These are phyloP conservation scores for Melinaea menophilus DNA, from an alignment of 2,888 invertebrate species.

Conservation along the genomic window DNA sequence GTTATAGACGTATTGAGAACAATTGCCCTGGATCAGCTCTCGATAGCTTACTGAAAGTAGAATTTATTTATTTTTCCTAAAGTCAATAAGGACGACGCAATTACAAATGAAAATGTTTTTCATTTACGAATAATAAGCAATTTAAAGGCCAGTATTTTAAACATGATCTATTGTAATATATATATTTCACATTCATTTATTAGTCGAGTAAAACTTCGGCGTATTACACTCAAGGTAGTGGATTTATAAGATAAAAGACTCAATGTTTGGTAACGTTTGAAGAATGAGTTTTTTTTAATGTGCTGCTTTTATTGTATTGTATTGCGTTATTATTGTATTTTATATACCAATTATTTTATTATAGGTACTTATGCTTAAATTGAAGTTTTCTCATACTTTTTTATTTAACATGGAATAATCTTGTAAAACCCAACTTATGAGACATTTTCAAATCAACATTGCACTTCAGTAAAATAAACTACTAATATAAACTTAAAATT, in stretches of 20 bases:
- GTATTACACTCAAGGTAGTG: slow-evolving; percentile 21
- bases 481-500: no score
- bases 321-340: no score
- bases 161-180: slow-evolving; percentile 8
- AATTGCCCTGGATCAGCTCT: slow-evolving; percentile 30
- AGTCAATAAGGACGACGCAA: no score
- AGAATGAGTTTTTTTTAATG: no score
- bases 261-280: slow-evolving; percentile 13
- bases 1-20: slow-evolving; percentile 25
- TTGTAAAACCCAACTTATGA: no score
- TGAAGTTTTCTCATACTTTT: no score
- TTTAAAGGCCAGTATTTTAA: slow-evolving; percentile 6
- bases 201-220: slow-evolving; percentile 16
- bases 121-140: background rate
- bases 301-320: no score
- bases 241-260: slow-evolving; percentile 21
- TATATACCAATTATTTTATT: no score
- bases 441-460: no score
- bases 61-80: background rate
- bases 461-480: no score
- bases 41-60: slow-evolving; percentile 25
- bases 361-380: no score
- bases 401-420: no score
- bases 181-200: slow-evolving; percentile 22
- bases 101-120: background rate